Percentiles rank a stretch among this genome's conserved stretches.
Evolutionary conservation across 2,797 vertebrate genomes (phyloP).

Genomic region (Typhlichthys eigenmanni): DNA sequence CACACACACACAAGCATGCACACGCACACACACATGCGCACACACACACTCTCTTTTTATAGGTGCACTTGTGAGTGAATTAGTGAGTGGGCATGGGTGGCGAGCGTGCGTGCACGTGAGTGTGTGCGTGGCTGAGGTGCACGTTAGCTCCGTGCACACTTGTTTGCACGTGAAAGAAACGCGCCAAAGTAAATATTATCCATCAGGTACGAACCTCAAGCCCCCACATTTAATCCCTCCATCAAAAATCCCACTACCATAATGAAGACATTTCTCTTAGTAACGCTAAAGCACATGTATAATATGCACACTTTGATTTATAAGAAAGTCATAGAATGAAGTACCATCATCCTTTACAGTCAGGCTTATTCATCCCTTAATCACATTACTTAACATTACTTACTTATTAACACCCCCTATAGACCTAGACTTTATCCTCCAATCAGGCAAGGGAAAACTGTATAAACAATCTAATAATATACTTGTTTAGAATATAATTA

Average conservation of each 20-base stretch:
- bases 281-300: constrained; percentile 15
- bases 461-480: too few relatives aligned
- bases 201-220: constrained; percentile 10
- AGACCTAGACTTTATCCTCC: too few relatives aligned
- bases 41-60: constrained; percentile 34
- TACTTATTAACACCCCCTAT: too few relatives aligned
- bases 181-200: constrained; percentile 18
- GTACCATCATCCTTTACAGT: constrained; percentile 36
- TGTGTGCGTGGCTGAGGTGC: not conserved
- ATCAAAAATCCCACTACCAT: constrained; percentile 10
- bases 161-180: constrained; percentile 4
- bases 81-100: constrained; percentile 35
- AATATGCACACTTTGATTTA: constrained; percentile 10
- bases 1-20: constrained; percentile 25
- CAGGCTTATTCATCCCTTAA: too few relatives aligned
- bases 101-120: constrained; percentile 1
- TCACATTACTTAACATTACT: too few relatives aligned
- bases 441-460: too few relatives aligned
- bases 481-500: too few relatives aligned
- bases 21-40: constrained; percentile 39
- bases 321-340: constrained; percentile 16
- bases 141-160: constrained; percentile 7
- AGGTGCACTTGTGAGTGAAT: constrained; percentile 42
- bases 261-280: not conserved
- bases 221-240: constrained; percentile 14